phyloP scores from a whole-genome alignment of 1,140 invertebrate species.

The Cotesia typhae region DNA sequence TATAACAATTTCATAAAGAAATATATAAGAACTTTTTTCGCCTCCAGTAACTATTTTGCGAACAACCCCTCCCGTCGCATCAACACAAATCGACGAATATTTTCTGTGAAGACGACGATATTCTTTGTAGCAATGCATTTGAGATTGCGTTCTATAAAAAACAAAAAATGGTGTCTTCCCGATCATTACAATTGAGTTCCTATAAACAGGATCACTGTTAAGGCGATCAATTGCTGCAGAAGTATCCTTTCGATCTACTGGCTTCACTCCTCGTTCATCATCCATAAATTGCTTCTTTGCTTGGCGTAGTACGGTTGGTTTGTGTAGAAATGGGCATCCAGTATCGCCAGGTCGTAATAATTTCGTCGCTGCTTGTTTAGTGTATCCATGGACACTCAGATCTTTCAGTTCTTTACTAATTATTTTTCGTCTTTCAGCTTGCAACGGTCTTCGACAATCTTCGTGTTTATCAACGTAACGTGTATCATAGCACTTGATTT shows the following conservation, averaged over 20 bases:
- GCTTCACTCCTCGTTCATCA: not conserved
- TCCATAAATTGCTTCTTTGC: slow-evolving; percentile 3
- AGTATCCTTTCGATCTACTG: not conserved
- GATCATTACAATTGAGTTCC: not conserved
- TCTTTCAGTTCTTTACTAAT: not conserved
- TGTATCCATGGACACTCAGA: slow-evolving; percentile 1
- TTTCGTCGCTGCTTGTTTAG: not conserved
- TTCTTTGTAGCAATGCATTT: too few species aligned
- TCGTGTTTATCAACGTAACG: not conserved
- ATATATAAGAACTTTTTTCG: not conserved
- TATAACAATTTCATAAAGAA: slow-evolving; percentile 6
- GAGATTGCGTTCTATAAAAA: too few species aligned
- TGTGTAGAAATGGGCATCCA: not conserved
- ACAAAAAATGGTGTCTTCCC: too few species aligned
- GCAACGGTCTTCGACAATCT: not conserved
- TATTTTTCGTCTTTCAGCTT: not conserved
- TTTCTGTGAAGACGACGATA: too few species aligned
- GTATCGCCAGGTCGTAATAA: not conserved
- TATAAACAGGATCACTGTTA: slow-evolving; percentile 4
- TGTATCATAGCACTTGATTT: slow-evolving; percentile 2
- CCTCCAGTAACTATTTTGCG: not conserved
- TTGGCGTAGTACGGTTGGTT: not conserved
- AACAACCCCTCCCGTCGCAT: not conserved
- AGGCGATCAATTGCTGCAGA: not conserved
- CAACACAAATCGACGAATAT: not conserved